A percentile compares a stretch with the other conserved stretches of the same genome.
Evolutionary conservation across 2,113 vertebrate species (phyloP).

Genomic region (Scortum barcoo): DNA sequence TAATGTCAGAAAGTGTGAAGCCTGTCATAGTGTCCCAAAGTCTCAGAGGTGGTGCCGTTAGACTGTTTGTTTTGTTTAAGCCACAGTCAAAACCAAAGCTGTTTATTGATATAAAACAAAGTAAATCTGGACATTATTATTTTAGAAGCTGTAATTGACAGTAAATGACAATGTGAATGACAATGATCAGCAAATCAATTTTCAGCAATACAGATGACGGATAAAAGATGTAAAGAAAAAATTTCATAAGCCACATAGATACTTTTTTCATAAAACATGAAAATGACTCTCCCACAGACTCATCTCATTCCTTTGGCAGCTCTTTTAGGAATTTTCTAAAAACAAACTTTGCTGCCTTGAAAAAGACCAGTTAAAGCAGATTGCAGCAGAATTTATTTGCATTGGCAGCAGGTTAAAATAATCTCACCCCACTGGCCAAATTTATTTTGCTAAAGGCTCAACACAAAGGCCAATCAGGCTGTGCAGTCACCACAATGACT

Average conservation of each 20-base stretch:
- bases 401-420: neutral
- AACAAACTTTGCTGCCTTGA: neutral
- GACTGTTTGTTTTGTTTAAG: neutral
- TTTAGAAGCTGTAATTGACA: neutral
- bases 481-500: neutral
- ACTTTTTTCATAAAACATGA: neutral
- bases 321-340: neutral
- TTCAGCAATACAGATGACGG: neutral
- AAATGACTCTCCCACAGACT: neutral
- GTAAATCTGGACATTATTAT: neutral
- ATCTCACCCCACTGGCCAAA: neutral
- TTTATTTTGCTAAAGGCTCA: neutral
- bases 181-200: neutral
- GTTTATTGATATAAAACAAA: neutral
- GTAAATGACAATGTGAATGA: too few species aligned
- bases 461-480: neutral
- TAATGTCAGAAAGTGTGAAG: neutral
- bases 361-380: neutral
- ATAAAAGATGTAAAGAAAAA: too few species aligned
- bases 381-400: neutral
- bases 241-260: neutral
- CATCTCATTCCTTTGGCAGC: neutral
- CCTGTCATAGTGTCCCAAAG: too few species aligned
- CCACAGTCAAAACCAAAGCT: neutral
- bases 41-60: neutral